Evolutionary conservation across 2,888 invertebrate species (phyloP).

Genomic region (Apodemia zela): DNA sequence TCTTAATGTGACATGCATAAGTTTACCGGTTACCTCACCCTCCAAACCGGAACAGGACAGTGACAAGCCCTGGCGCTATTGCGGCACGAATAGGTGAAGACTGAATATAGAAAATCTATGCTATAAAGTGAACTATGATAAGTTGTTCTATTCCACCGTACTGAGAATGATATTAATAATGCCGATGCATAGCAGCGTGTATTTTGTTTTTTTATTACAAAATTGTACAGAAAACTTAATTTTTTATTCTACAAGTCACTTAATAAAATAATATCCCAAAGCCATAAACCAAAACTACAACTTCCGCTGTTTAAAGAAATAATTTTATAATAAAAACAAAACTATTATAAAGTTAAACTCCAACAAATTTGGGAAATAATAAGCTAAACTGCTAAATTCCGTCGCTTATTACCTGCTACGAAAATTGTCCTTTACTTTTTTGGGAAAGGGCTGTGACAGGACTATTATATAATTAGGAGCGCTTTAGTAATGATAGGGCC

Average conservation of each 20-base stretch:
- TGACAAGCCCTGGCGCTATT: too few relatives aligned
- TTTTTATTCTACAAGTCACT: background rate
- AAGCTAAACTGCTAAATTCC: conserved; percentile 67
- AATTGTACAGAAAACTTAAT: too few relatives aligned
- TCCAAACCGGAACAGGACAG: too few relatives aligned
- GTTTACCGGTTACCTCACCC: too few relatives aligned
- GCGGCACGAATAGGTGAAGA: too few relatives aligned
- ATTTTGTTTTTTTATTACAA: too few relatives aligned
- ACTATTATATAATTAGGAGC: conserved; percentile 78
- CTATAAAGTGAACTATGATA: too few relatives aligned
- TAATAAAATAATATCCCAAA: conserved; percentile 7
- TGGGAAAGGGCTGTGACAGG: conserved; percentile 70
- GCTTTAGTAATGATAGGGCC: conserved; percentile 76
- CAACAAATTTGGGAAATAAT: conserved; percentile 33
- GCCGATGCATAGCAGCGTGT: too few relatives aligned
- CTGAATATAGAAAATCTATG: too few relatives aligned
- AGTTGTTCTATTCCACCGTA: too few relatives aligned
- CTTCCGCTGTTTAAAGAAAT: conserved; percentile 38
- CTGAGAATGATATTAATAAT: too few relatives aligned
- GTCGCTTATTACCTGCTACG: conserved; percentile 60
- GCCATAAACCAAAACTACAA: conserved; percentile 23
- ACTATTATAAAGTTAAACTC: conserved; percentile 7
- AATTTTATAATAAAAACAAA: conserved; percentile 10
- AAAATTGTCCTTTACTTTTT: conserved; percentile 73
- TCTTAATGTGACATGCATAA: too few relatives aligned